phyloP scores from a whole-genome alignment of 2,797 vertebrate genomes.

The Margarornis squamiger region DNA sequence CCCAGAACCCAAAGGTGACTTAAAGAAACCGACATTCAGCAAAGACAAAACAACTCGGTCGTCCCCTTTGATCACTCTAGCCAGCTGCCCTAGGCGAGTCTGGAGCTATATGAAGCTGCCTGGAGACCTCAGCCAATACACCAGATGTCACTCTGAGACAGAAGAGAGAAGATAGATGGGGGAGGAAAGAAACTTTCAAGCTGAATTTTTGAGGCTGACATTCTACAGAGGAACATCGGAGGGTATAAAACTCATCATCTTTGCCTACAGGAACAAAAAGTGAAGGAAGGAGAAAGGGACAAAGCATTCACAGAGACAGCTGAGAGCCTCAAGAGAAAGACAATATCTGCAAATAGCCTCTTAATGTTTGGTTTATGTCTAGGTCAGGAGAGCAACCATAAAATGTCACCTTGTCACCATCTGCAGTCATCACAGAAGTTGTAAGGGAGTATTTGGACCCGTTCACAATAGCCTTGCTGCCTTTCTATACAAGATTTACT shows the following conservation, averaged over 20 bases:
- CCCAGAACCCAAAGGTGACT: constrained; percentile 27
- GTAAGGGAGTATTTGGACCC: not conserved
- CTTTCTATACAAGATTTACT: not conserved
- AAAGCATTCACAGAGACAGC: constrained; percentile 9
- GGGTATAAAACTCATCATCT: not conserved
- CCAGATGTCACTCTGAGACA: constrained; percentile 49
- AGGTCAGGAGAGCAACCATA: constrained; percentile 38
- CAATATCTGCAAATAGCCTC: not conserved
- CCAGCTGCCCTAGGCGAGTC: constrained; percentile 23
- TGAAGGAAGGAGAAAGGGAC: constrained; percentile 29
- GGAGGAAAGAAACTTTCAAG: not conserved
- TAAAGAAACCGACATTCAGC: not conserved
- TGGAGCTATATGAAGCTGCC: not conserved
- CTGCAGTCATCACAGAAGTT: not conserved
- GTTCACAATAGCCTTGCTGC: not conserved
- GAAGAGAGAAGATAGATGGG: not conserved
- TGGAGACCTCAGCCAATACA: constrained; percentile 30
- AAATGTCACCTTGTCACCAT: constrained; percentile 38
- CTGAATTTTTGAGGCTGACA: constrained; percentile 30
- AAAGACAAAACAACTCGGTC: not conserved
- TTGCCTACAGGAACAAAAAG: constrained; percentile 38
- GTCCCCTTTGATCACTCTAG: not conserved
- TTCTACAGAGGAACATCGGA: not conserved
- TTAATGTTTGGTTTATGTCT: constrained; percentile 40
- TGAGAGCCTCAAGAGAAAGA: constrained; percentile 37